Evolutionary conservation across 2,888 invertebrate species (phyloP).

Genomic region (Pammene fasciana): DNA sequence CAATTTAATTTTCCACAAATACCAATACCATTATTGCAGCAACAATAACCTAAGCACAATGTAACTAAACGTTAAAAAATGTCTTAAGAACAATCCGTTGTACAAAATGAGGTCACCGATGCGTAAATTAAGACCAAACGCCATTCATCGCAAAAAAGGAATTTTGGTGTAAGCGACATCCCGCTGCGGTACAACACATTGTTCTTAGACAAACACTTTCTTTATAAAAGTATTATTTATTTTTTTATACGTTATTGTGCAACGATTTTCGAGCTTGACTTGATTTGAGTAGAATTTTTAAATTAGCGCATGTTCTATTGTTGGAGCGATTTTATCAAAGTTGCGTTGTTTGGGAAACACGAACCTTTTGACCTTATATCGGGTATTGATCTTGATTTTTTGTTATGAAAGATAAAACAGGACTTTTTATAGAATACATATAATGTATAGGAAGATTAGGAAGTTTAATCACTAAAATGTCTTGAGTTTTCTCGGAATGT

Average conservation of each 20-base stretch:
- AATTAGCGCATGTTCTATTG: conserved; percentile 57
- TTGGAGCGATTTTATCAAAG: conserved; percentile 52
- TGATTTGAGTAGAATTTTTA: conserved; percentile 64
- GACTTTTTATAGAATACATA: no score
- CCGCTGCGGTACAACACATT: conserved; percentile 78
- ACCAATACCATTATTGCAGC: conserved; percentile 49
- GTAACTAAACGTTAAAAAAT: conserved; percentile 66
- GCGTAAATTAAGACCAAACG: conserved; percentile 81
- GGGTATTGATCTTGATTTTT: conserved; percentile 23
- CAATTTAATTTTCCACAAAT: conserved; percentile 10
- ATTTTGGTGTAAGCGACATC: conserved; percentile 70
- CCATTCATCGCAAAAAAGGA: conserved; percentile 67
- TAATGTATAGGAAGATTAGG: no score
- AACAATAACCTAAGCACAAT: conserved; percentile 64
- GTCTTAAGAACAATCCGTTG: conserved; percentile 72
- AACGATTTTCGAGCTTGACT: conserved; percentile 72
- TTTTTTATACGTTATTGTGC: conserved; percentile 71
- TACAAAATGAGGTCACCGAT: conserved; percentile 76
- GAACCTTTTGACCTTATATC: conserved; percentile 45
- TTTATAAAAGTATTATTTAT: conserved; percentile 72
- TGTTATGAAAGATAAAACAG: no score
- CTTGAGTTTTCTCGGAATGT: no score
- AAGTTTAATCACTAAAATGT: no score
- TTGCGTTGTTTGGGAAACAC: conserved; percentile 43
- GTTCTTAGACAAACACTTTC: conserved; percentile 83